Percentiles rank a stretch among this genome's conserved stretches.
These are phyloP conservation scores for Podarcis raffonei DNA, from an alignment of 2,113 vertebrate species.

Conservation along the genomic window DNA sequence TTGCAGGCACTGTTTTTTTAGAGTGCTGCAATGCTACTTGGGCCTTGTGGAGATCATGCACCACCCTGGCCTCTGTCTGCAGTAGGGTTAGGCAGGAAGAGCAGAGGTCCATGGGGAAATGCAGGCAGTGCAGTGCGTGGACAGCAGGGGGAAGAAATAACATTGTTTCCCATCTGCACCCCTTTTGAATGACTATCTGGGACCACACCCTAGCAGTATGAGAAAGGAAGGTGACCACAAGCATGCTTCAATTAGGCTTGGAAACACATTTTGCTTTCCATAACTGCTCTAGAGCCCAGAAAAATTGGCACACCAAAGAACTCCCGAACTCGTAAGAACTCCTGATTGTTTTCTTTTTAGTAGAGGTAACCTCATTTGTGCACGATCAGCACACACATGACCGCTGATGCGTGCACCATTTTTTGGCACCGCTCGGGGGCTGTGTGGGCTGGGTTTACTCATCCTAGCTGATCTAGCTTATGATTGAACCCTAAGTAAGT, in stretches of 20 bases:
- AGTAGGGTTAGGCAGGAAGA: neutral
- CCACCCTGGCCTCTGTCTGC: neutral
- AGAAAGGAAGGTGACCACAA: neutral
- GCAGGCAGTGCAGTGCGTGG: neutral
- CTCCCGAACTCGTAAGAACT: neutral
- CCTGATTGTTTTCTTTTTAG: neutral
- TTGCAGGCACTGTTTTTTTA: too few species aligned
- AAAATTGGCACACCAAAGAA: neutral
- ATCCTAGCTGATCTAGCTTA: too few species aligned
- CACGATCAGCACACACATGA: too few species aligned
- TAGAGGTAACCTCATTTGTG: too few species aligned
- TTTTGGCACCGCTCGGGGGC: too few species aligned
- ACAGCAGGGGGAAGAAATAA: neutral
- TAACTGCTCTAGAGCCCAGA: neutral
- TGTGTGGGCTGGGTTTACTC: too few species aligned
- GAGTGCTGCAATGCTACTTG: fast-evolving
- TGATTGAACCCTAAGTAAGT: too few species aligned
- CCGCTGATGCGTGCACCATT: too few species aligned
- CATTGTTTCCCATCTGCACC: neutral
- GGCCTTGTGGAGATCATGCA: too few species aligned
- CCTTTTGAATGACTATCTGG: neutral
- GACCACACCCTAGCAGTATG: fast-evolving
- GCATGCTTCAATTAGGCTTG: neutral
- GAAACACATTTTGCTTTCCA: fast-evolving
- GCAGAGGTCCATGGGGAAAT: neutral